These are phyloP conservation scores for Danio kyathit DNA, from an alignment of 2,797 vertebrate species.

Conservation along the genomic window DNA sequence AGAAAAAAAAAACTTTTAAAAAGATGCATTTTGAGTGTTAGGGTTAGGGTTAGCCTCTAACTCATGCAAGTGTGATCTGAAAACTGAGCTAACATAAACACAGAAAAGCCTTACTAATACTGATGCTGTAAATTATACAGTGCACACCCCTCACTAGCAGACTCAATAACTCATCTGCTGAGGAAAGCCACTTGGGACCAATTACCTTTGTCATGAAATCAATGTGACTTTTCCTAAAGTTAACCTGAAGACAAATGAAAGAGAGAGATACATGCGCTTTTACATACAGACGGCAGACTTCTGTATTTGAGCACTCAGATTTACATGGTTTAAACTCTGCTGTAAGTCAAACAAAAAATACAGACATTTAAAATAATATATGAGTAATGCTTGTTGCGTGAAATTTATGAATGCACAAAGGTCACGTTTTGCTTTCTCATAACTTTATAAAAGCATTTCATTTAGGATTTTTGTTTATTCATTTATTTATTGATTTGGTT, in stretches of 20 bases:
- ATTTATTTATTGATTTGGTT: background rate
- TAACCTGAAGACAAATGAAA: conserved; percentile 38
- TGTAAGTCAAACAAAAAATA: background rate
- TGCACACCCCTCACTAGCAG: background rate
- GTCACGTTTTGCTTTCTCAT: background rate
- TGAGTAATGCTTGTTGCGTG: background rate
- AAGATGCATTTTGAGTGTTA: too few species aligned
- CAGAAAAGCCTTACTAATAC: background rate
- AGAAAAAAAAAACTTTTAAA: too few species aligned
- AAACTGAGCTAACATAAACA: background rate
- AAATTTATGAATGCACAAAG: background rate
- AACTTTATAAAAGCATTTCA: background rate
- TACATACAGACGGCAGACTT: background rate
- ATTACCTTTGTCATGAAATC: conserved; percentile 43
- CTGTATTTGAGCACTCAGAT: conserved; percentile 3
- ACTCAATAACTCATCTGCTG: background rate
- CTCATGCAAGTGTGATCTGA: background rate
- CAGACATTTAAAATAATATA: background rate
- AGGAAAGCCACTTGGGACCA: conserved; percentile 5
- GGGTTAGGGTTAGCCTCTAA: too few species aligned
- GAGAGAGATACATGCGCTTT: background rate
- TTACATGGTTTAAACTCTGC: background rate
- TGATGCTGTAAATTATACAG: background rate
- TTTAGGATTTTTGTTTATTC: background rate
- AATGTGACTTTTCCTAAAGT: conserved; percentile 37